phyloP scores from a whole-genome alignment of 2,113 vertebrate species.

The Coptodon bakossiorum region DNA sequence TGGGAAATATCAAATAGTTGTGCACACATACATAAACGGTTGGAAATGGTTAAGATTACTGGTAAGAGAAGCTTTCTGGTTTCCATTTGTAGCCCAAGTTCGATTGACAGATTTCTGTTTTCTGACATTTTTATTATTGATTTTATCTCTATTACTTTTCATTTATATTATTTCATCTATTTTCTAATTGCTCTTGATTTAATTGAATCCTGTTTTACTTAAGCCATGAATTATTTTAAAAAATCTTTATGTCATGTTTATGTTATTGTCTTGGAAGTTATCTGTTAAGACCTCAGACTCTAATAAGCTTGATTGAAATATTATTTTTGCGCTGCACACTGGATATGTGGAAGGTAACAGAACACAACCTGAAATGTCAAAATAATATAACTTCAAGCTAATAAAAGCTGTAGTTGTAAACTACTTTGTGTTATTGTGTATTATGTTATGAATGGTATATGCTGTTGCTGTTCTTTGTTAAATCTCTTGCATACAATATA shows the following conservation, averaged over 20 bases:
- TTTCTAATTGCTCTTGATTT: rapidly evolving
- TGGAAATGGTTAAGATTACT: rapidly evolving
- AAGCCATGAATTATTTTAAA: background rate
- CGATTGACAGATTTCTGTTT: rapidly evolving
- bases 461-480: background rate
- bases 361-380: background rate
- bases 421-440: background rate
- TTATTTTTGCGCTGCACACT: background rate
- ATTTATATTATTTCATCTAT: background rate
- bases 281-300: background rate
- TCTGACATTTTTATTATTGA: background rate
- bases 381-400: background rate
- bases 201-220: background rate
- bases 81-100: background rate
- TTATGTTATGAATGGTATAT: background rate
- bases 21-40: background rate
- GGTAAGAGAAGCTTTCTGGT: background rate
- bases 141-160: background rate
- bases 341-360: background rate
- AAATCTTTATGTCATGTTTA: background rate
- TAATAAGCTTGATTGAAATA: rapidly evolving
- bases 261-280: background rate
- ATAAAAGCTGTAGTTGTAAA: background rate
- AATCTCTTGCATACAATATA: rapidly evolving
- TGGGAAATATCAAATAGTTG: background rate